Evolutionary conservation across 2,797 vertebrate species (phyloP), one percentile per base, ranked within the genome.

Genomic region (Channallabes apus): DNA sequence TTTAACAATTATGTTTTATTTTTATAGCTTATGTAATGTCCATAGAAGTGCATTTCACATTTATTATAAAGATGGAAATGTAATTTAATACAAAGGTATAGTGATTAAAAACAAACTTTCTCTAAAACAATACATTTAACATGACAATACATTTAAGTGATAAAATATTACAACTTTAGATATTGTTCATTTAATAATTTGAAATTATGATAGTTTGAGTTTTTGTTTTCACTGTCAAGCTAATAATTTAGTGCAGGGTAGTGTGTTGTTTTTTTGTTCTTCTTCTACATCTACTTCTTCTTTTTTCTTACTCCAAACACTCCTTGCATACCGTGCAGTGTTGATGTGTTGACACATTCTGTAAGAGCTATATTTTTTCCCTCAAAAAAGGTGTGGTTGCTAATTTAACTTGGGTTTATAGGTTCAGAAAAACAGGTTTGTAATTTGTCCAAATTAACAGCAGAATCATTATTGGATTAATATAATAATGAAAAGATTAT

Each of bases 31-130:
- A 20, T 9, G 17, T 20, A 22, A 65, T 41, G 65, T 77, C 11
- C 20, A 79, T 24, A 61, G 27, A 58, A 1, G 78, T 46, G 4
- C 8, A 79, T 78, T 84, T 78, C 64, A 56, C 54, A 18, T 62
- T 46, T n/a, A 27, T 68, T 73, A 18, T 64, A 67, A 61, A 71
- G 56, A 41, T 77, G 29, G 51, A 69, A 80, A 71, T 71, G 85
- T 82, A 76, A 87, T 69, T 61, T 6, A 85, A 89, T 84, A 68
- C 83, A 67, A 64, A 64, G 12, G 82, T 83, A 85, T 85, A 85
- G 83, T 86, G 22, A 76, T 15, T 27, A 67, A 76, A 83, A 85
- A 86, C 83, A 88, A 85, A 85, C 80, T 84, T 32, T 20, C 9
- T 18, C 18, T 20, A 6, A 69, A 38, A 69, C 18, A 69, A 69